Base-by-base conservation (phyloP, 2,888 invertebrate genomes). In the Micropterix aruncella region DNA sequence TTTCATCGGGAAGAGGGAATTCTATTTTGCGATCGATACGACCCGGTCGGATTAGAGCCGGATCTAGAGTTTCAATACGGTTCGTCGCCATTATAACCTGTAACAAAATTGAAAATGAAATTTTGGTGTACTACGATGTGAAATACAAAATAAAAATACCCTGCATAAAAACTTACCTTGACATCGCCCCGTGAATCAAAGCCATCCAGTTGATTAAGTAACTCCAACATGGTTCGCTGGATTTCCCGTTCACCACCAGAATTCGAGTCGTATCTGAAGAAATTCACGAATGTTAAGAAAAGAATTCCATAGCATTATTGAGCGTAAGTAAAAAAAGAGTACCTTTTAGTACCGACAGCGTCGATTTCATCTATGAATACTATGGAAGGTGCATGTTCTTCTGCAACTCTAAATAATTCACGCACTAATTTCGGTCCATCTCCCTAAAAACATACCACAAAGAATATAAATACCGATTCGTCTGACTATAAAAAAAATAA, bases 291-390 rank as follows among this genome's bases (percentile, higher is more conserved):
- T n/a, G n/a, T 27, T 38, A 12, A 38, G 14, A 14, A 15, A 38
- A 38, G 9, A 14, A 38, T 41, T 7, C 16, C 5, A 12, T 5
- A 14, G 12, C 5, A 5, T 5, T 12, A 17, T n/a, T 12, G 19
- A 36, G 12, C 16, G 15, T 44, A 44, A 44, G 14, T 3, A 18
- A n/a, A 4, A 43, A 40, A 46, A 19, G 40, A 41, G 43, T 60
- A 73, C 61, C 95, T 80, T 69, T 97, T 99, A 3, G 96, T 97
- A 46, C 97, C 97, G 12, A 97, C 92, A 18, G 97, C 97, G 74
- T 99, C 99, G 56, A 99, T 99, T 77, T 99, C 99, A 74, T 99
- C 99, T 56, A 99, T 99, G 60, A 99, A 99, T 9, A 99, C 96
- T 64, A 99, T 99, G 1, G 97, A 96, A 0, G 99, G 99, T 1